These are phyloP conservation scores for Sakesphorus luctuosus DNA, from an alignment of 2,113 vertebrate species.

Conservation along the genomic window DNA sequence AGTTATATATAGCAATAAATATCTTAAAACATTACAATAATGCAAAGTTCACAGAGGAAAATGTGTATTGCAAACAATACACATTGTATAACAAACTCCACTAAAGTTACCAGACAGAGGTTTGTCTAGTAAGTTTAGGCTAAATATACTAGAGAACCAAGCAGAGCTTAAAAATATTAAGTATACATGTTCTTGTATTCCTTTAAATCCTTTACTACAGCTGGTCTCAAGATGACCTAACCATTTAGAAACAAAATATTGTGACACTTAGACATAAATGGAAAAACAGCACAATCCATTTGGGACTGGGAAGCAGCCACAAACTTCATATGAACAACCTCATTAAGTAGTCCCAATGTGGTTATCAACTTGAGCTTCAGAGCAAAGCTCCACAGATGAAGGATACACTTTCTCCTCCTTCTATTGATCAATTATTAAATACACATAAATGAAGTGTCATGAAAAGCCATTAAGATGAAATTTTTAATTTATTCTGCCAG, in stretches of 20 bases:
- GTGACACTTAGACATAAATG: slow-evolving; percentile 6
- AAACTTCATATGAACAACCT: neutral
- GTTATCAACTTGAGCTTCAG: neutral
- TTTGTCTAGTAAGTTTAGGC: neutral
- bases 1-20: neutral
- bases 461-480: neutral
- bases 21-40: neutral
- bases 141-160: neutral
- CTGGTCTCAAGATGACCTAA: slow-evolving; percentile 38
- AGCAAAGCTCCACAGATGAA: neutral
- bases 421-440: neutral
- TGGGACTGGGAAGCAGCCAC: neutral
- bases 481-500: neutral
- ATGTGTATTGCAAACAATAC: neutral
- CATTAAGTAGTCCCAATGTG: neutral
- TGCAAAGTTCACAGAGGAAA: neutral
- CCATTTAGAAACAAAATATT: slow-evolving; percentile 43
- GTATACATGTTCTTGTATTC: neutral
- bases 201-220: slow-evolving; percentile 15
- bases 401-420: neutral
- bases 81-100: neutral
- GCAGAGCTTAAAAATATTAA: neutral
- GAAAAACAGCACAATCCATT: slow-evolving; percentile 27
- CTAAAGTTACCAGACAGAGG: neutral
- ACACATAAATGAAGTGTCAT: neutral